Evolutionary conservation across 2,797 vertebrate species (phyloP), one percentile per base, ranked within the genome.

Genomic region (Pterois miles): DNA sequence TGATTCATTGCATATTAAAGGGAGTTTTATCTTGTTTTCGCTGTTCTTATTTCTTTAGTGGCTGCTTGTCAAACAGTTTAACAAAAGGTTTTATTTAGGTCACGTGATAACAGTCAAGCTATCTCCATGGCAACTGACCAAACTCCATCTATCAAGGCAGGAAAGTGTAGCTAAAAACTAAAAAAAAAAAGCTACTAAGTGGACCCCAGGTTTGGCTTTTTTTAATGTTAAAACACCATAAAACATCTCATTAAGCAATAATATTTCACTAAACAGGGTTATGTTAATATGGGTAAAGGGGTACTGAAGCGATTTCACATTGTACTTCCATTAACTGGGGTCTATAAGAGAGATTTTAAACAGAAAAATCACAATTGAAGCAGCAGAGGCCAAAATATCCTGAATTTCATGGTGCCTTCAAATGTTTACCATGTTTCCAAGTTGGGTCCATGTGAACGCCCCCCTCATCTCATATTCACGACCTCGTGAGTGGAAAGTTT

Each of bases 1-100:
- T 89, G 84, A 94, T 89, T 91, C 91, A 94, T 93, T 95, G 91
- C 94, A 94, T 95, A 95, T 94, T 95, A 95, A 95, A 94, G 94
- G 94, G 94, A 95, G 94, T 94, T 95, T 94, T 94, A 94, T 92
- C 91, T 94, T 94, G 88, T 90, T 87, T 92, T 86, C 81, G 85
- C 83, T 68, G 86, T 88, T 83, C 36, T 88, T 18, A 40, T 82
- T 87, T 82, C n/a, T 58, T 31, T 3, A 29, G 22, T 31, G 33
- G 43, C 36, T 64, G 2, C 3, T 18, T 36, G 57, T 59, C 29
- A 27, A 50, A 60, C 29, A 10, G 23, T 34, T 18, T 13, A n/a
- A 43, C 16, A 12, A 54, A 7, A 46, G 1, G 1, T 23, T 46
- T 18, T 34, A 9, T 72, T 48, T 48, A 29, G 25, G 33, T 52